Conservation (phyloP, 2,888 invertebrate genomes). For the Drosophila emarginata region DNA sequence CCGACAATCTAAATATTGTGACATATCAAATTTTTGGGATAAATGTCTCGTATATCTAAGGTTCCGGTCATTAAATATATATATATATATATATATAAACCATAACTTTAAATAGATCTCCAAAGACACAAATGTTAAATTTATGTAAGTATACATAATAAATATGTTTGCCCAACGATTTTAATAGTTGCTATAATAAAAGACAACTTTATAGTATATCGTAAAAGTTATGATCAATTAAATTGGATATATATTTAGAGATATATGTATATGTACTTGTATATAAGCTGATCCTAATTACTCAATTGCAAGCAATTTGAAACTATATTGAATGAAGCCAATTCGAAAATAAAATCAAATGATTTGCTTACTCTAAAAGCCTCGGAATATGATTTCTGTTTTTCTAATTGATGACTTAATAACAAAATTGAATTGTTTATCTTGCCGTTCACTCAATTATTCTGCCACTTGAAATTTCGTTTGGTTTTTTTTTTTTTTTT, state of each 20-base stretch:
- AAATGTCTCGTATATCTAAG: not conserved
- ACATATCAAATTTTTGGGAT: not conserved
- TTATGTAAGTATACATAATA: conserved; percentile 6
- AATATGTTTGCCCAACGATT: conserved; percentile 11
- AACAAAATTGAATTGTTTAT: conserved; percentile 76
- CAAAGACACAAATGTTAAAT: not conserved
- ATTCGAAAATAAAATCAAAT: not conserved
- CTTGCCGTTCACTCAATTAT: conserved; percentile 75
- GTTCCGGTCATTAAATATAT: not conserved
- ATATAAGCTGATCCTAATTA: not conserved
- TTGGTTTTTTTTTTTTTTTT: not conserved
- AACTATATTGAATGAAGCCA: not conserved
- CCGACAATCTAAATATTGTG: not conserved
- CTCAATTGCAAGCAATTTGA: not conserved
- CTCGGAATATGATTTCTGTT: conserved; percentile 32
- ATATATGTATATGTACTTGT: not conserved
- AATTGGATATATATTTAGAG: not conserved
- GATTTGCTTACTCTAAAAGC: conserved; percentile 1
- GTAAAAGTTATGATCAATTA: not conserved
- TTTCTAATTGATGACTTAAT: conserved; percentile 73
- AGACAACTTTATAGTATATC: not conserved
- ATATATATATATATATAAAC: no score
- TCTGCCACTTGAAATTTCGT: conserved; percentile 67
- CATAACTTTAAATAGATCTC: no score
- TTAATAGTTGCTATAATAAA: conserved; percentile 1